Evolutionary conservation across 2,113 vertebrate species (phyloP).

Genomic region (Syngnathoides biaculeatus): DNA sequence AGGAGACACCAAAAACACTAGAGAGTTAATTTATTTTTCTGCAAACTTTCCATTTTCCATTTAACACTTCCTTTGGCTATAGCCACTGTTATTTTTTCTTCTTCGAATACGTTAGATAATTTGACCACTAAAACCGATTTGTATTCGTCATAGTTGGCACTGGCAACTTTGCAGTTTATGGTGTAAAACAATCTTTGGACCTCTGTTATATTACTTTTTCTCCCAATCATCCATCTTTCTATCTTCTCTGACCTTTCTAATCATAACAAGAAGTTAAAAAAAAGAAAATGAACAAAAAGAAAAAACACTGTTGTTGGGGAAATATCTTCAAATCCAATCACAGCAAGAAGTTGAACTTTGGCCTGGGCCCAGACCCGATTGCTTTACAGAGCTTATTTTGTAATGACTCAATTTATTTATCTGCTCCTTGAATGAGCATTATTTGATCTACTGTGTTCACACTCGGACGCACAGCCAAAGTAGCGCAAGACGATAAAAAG

Average conservation of each 20-base stretch:
- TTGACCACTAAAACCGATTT: conserved; percentile 26
- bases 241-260: conserved; percentile 1
- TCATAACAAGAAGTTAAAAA: background rate
- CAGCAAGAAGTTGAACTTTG: conserved; percentile 16
- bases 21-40: conserved; percentile 41
- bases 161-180: conserved; percentile 17
- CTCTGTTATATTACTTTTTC: background rate
- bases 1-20: conserved; percentile 37
- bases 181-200: conserved; percentile 15
- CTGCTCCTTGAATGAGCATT: conserved; percentile 27
- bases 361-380: conserved; percentile 33
- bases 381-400: conserved; percentile 37
- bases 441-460: conserved; percentile 29
- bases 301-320: conserved; percentile 31
- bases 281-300: background rate
- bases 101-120: conserved; percentile 28
- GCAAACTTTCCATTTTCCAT: conserved; percentile 31
- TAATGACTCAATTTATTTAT: conserved; percentile 38
- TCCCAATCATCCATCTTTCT: background rate
- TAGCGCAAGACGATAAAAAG: conserved; percentile 28
- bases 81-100: conserved; percentile 26
- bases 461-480: conserved; percentile 16
- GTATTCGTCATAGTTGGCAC: conserved; percentile 20
- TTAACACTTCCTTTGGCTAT: conserved; percentile 34
- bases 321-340: conserved; percentile 19